Conservation (phyloP, 2,888 invertebrate genomes). For the Mellilla xanthometata region DNA sequence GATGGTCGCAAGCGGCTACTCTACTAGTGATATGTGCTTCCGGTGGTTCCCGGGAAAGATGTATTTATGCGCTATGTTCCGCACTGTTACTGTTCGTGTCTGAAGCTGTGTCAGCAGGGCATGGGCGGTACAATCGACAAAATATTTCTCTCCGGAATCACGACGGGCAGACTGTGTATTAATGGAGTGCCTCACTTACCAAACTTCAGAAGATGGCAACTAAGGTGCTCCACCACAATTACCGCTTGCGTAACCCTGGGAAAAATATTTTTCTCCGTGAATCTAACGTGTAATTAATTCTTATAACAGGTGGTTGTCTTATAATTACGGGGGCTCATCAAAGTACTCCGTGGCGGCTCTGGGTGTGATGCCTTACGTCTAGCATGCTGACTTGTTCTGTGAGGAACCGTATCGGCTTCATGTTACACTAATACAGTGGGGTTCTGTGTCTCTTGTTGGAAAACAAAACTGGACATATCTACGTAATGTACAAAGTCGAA, state of each 20-base stretch:
- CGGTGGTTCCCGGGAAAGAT: conserved; percentile 81
- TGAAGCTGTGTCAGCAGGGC: conserved; percentile 68
- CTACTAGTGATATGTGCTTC: conserved; percentile 75
- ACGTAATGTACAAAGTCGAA: conserved; percentile 55
- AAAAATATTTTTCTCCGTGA: conserved; percentile 82
- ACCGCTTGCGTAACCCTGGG: conserved; percentile 83
- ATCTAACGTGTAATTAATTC: conserved; percentile 80
- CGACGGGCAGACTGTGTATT: conserved; percentile 79
- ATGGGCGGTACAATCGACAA: conserved; percentile 80
- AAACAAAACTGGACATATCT: conserved; percentile 54
- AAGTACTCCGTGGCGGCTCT: conserved; percentile 62
- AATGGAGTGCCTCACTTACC: conserved; percentile 83
- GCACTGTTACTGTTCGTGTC: conserved; percentile 69
- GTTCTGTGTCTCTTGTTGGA: conserved; percentile 47
- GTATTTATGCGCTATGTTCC: conserved; percentile 80
- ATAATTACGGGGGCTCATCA: conserved; percentile 50
- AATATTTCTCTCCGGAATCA: conserved; percentile 83
- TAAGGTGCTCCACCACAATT: conserved; percentile 83
- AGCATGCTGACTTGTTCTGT: conserved; percentile 69
- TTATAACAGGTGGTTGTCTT: conserved; percentile 74
- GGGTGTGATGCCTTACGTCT: conserved; percentile 65
- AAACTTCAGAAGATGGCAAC: conserved; percentile 82
- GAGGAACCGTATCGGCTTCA: conserved; percentile 47
- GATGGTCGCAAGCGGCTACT: conserved; percentile 72
- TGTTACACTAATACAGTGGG: conserved; percentile 51